Base-by-base conservation (phyloP, 2,888 invertebrate species). In the Patella depressa region DNA sequence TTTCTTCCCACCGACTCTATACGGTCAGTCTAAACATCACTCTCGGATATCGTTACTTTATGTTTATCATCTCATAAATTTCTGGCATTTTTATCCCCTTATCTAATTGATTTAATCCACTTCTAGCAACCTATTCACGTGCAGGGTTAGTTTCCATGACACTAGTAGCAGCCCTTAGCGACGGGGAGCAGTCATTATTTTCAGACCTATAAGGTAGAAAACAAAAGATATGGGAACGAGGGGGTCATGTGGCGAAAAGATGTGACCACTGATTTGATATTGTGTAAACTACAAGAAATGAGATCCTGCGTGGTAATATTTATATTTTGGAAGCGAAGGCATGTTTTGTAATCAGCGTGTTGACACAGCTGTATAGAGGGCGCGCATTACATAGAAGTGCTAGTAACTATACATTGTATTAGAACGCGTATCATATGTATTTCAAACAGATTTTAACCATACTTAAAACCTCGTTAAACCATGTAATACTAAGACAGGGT, bases 311-410 rank as follows among this genome's bases (percentile, higher is more conserved):
- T 65, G 65, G 65, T 65, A 24, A 24, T 65, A 65, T 65, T 65
- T 24, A 65, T 19, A 65, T 65, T 65, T 24, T 65, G 19, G 65
- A 65, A 65, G 65, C 19, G 65, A 65, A 24, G 19, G 65, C 65
- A 65, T 65, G 65, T 19, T 65, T 65, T 65, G 65, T 65, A 65
- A 65, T 12, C 59, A 19, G 19, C 19, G 11, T 65, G 24, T 65
- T 65, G 65, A 65, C 24, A 24, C 65, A 65, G 65, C 65, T 65
- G 65, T 65, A 65, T 65, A 65, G 45, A 45, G 65, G 65, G 19
- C 65, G 24, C 24, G 65, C 24, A 65, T 65, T 19, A 24, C 24
- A 65, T 65, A 65, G 11, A 65, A 19, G 12, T 9, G 19, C 65
- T 65, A 24, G 24, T 65, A 24, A 65, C 65, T 65, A 24, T 11